A percentile compares a stretch with the other conserved stretches of the same genome.
Conservation (phyloP, 2,888 invertebrate species). For the Drosophila meridiana region DNA sequence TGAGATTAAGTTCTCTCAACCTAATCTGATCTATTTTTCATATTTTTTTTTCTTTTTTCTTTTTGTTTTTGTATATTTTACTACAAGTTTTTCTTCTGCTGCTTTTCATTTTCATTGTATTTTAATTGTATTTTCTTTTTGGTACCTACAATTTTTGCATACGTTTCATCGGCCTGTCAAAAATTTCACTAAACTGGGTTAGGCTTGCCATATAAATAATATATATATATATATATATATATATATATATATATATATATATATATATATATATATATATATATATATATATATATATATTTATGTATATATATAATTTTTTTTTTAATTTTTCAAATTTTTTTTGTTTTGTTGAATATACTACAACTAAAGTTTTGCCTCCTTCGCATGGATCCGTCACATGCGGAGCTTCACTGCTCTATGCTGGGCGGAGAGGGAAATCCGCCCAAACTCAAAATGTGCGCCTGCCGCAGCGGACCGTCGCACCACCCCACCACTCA, state of each 20-base stretch:
- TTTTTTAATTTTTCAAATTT: slow-evolving; percentile 50
- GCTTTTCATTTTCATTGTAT: slow-evolving; percentile 27
- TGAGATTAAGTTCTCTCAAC: slow-evolving; percentile 46
- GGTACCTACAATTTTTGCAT: slow-evolving; percentile 47
- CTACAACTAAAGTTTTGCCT: slow-evolving; percentile 67
- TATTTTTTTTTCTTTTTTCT: slow-evolving; percentile 29
- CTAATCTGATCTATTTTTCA: slow-evolving; percentile 56
- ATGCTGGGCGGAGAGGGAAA: slow-evolving; percentile 46
- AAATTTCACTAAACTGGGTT: slow-evolving; percentile 79
- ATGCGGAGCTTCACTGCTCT: slow-evolving; percentile 67
- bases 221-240: slow-evolving; percentile 48
- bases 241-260: slow-evolving; percentile 21
- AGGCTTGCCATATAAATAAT: slow-evolving; percentile 59
- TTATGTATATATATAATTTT: slow-evolving; percentile 13
- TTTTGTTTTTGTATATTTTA: slow-evolving; percentile 69
- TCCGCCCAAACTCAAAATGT: slow-evolving; percentile 69
- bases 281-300: background rate
- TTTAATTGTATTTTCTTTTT: slow-evolving; percentile 33
- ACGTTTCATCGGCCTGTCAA: slow-evolving; percentile 61
- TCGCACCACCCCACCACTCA: slow-evolving; percentile 47
- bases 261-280: slow-evolving; percentile 21
- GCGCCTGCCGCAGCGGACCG: slow-evolving; percentile 30
- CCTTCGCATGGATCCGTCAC: slow-evolving; percentile 69
- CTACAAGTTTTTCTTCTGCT: slow-evolving; percentile 70
- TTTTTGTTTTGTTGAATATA: slow-evolving; percentile 40